Evolutionary conservation across 2,797 vertebrate species (phyloP).

Genomic region (Lacerta bilineata): DNA sequence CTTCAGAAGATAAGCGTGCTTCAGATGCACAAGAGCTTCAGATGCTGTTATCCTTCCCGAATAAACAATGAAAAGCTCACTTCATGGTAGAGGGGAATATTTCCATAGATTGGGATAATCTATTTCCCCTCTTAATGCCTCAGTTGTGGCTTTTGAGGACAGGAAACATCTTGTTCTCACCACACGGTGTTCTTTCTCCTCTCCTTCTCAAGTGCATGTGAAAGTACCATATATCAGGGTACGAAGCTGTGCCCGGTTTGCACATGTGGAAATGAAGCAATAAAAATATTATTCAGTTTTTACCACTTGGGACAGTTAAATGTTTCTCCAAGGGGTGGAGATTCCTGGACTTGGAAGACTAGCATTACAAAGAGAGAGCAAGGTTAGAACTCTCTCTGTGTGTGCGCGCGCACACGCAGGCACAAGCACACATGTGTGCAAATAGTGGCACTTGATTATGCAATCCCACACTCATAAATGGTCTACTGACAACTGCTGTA

Average conservation of each 20-base stretch:
- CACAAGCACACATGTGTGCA: no score
- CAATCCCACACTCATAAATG: neutral
- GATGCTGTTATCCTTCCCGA: conserved; percentile 13
- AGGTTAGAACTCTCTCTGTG: neutral
- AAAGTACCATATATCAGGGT: neutral
- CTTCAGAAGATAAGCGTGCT: conserved; percentile 21
- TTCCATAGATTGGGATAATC: neutral
- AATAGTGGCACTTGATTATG: neutral
- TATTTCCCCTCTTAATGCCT: neutral
- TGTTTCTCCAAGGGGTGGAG: neutral
- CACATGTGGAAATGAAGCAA: neutral
- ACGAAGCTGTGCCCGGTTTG: neutral
- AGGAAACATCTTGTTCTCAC: neutral
- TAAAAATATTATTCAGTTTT: neutral
- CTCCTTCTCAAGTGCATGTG: neutral
- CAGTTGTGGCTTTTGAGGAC: neutral
- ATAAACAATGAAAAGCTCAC: conserved; percentile 24
- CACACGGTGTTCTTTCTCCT: neutral
- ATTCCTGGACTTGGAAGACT: neutral
- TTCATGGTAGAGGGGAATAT: neutral
- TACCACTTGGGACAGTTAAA: neutral
- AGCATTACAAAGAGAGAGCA: neutral
- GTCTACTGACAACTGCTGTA: no score
- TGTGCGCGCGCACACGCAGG: no score
- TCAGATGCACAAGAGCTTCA: conserved; percentile 17